These are phyloP conservation scores for Tetrax tetrax DNA, from an alignment of 2,113 vertebrate species.

Conservation along the genomic window DNA sequence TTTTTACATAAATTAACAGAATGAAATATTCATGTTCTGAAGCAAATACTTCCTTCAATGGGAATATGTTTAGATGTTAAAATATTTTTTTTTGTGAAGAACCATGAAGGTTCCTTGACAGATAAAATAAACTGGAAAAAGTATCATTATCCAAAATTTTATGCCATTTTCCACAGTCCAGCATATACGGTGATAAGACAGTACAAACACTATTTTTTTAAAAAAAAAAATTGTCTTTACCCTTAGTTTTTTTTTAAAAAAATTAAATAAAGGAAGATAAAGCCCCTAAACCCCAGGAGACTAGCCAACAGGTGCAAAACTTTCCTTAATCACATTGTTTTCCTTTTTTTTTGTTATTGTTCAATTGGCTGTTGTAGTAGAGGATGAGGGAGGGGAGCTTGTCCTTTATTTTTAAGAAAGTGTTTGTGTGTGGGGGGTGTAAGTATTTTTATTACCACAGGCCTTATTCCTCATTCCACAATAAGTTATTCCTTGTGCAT, in stretches of 20 bases:
- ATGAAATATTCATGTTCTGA: neutral
- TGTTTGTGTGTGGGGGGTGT: neutral
- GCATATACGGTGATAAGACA: neutral
- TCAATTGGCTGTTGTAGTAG: neutral
- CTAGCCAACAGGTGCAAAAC: neutral
- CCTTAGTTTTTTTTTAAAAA: neutral
- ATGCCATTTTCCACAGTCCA: neutral
- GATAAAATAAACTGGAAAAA: neutral
- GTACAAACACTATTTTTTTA: neutral
- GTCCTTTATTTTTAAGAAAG: neutral
- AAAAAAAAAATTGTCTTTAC: neutral
- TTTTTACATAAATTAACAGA: neutral
- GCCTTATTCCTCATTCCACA: neutral
- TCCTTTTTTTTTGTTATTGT: neutral
- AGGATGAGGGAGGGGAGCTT: fast-evolving
- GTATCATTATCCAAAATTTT: neutral
- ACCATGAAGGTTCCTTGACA: neutral
- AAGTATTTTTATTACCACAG: slow-evolving; percentile 1
- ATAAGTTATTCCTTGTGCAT: neutral
- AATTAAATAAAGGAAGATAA: neutral
- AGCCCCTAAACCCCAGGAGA: neutral
- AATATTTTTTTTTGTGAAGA: neutral
- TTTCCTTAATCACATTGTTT: neutral
- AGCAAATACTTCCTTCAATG: neutral
- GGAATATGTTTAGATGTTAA: neutral